Evolutionary conservation across 2,888 invertebrate species (phyloP).

Genomic region (Agrilus cyanescens): DNA sequence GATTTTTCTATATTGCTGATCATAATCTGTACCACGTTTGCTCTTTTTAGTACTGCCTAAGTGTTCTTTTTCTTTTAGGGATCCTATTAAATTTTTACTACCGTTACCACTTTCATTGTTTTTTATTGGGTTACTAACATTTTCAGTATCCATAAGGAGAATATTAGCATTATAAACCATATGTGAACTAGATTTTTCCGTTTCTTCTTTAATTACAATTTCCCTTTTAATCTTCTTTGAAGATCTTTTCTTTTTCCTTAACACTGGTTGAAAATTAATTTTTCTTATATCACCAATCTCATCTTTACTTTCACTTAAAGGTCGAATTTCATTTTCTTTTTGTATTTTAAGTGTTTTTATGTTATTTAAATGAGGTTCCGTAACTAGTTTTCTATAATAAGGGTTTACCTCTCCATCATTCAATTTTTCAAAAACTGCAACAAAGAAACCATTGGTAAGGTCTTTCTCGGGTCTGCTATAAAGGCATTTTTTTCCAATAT

Average conservation of each 20-base stretch:
- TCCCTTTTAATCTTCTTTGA: neutral
- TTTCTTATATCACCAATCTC: neutral
- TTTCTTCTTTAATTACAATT: neutral
- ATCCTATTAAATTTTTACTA: constrained; percentile 4
- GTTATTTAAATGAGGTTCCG: neutral
- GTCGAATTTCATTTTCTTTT: neutral
- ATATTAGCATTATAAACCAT: too few relatives aligned
- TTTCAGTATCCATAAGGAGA: too few relatives aligned
- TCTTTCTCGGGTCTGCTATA: constrained; percentile 67
- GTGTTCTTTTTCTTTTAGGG: constrained; percentile 15
- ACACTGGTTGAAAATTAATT: neutral
- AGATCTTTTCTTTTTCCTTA: neutral
- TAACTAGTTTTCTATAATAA: constrained; percentile 15
- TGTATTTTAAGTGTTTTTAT: constrained; percentile 13
- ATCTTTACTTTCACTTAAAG: neutral
- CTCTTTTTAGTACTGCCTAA: constrained; percentile 7
- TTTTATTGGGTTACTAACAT: too few relatives aligned
- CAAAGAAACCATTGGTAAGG: constrained; percentile 87
- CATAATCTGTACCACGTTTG: constrained; percentile 8
- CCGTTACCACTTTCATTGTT: neutral
- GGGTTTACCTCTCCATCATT: constrained; percentile 33
- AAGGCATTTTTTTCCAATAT: constrained; percentile 62
- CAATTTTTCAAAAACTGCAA: constrained; percentile 73
- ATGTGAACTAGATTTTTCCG: too few relatives aligned
- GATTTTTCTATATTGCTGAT: constrained; percentile 1